Evolutionary conservation across 2,888 invertebrate genomes (phyloP), one percentile per base, ranked within the genome.

Genomic region (Andrena haemorrhoa): DNA sequence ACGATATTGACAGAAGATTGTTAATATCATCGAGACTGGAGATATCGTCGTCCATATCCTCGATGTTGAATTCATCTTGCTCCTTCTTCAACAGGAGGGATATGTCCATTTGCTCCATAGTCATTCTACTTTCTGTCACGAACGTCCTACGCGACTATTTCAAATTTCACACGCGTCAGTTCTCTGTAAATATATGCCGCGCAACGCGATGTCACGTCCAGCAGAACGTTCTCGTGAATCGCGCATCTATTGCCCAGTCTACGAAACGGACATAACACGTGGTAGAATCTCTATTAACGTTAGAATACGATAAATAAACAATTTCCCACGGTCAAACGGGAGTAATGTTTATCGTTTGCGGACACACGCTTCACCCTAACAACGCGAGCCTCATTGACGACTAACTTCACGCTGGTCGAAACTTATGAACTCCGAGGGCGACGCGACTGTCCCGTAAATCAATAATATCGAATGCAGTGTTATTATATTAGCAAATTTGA

Each of bases 91-190:
- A 53, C 4, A 81, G 60, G 20, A 86, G 63, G 29, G 86, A 76
- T 63, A 94, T 93, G 88, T 91, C 93, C 53, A 89, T 81, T 56
- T 85, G 72, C 71, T 86, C 86, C 26, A 76, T 77, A 31, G 85
- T 90, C 88, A 89, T 89, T 65, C 72, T 74, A 23, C 66, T 75
- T 49, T 29, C 49, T 8, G n/a, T 77, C 51, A 74, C 58, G 12
- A 26, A 68, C 56, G 33, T 49, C 49, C 61, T 74, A 53, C 23
- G 26, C 0, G 64, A 68, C 23, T 61, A 74, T 72, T 80, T 84
- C 29, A 70, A 84, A 77, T 61, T 61, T 74, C 6, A 69, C 29
- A 53, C 29, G 23, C n/a, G 60, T 33, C 8, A 58, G 8, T 16
- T 16, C 35, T 20, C 2, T 20, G 78, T 64, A 75, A 71, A 78